phyloP scores from a whole-genome alignment of 1,140 invertebrate species.

The Heliothis subflexa region DNA sequence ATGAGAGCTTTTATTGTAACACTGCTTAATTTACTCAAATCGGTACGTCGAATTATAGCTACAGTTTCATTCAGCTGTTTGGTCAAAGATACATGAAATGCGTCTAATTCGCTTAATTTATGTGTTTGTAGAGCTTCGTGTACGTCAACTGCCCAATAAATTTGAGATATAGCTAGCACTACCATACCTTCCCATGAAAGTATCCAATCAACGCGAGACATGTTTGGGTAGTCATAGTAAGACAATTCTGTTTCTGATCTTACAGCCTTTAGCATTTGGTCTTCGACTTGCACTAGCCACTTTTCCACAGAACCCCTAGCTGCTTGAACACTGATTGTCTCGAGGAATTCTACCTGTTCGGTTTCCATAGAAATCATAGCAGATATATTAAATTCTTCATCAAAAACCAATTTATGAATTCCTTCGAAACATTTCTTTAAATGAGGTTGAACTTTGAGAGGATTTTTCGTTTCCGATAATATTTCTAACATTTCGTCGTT shows the following conservation, averaged over 20 bases:
- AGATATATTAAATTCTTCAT: slow-evolving; percentile 91
- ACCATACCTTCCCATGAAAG: slow-evolving; percentile 95
- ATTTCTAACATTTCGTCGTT: slow-evolving; percentile 98
- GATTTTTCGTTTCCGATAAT: slow-evolving; percentile 96
- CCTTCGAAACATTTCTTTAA: slow-evolving; percentile 97
- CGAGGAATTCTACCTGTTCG: slow-evolving; percentile 91
- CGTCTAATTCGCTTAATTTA: slow-evolving; percentile 85
- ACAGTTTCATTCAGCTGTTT: slow-evolving; percentile 90
- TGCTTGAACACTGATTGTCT: slow-evolving; percentile 91
- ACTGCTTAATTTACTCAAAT: slow-evolving; percentile 88
- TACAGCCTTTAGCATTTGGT: slow-evolving; percentile 93
- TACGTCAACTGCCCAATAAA: slow-evolving; percentile 95
- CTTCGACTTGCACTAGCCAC: slow-evolving; percentile 95
- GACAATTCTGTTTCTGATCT: slow-evolving; percentile 91
- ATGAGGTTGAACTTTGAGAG: slow-evolving; percentile 94
- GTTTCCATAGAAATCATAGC: slow-evolving; percentile 95
- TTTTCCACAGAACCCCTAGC: slow-evolving; percentile 96
- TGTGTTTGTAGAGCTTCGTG: slow-evolving; percentile 89
- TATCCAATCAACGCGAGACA: slow-evolving; percentile 91
- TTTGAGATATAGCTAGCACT: slow-evolving; percentile 94
- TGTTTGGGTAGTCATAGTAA: slow-evolving; percentile 89
- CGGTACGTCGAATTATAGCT: slow-evolving; percentile 86
- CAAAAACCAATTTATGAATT: slow-evolving; percentile 91
- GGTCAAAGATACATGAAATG: slow-evolving; percentile 86
- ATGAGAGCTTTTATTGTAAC: slow-evolving; percentile 95